Base-by-base conservation (phyloP, 37 sponge, comb jelly and placozoan genomes). In the Diacarnus erythraeanus region DNA sequence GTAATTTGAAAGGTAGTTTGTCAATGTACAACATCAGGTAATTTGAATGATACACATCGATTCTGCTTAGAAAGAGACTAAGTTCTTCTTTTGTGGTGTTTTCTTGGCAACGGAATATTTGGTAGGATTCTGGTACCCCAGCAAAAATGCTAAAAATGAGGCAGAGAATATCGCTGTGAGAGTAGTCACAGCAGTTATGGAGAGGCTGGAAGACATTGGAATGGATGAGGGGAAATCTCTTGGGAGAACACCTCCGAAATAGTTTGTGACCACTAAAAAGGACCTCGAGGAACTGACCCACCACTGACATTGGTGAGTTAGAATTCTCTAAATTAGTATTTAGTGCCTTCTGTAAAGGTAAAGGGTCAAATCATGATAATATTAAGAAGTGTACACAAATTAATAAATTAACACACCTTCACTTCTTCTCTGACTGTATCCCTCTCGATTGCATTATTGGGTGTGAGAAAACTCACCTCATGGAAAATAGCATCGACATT, bases 81-180 rank as follows among this genome's bases (percentile, higher is more conserved):
- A 92, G 86, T 71, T 92, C 93, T 38, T 85, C 89, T 30, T 80
- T 72, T 1, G 86, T 88, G 22, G 86, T 78, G 36, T 78, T 65
- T 2, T 85, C 31, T 2, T 74, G 63, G 37, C 93, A 92, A 63
- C 64, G 89, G 36, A 88, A 80, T 63, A 92, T 83, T 40, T 88
- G 89, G 69, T 80, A 92, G 10, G 89, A 38, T 42, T 84, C 93
- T 30, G 93, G 93, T 0, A 92, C 63, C 42, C 89, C 86, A 26
- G 61, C 43, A 64, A 70, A 92, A n/a, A 92, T 65, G 42, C 72
- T 57, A 34, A 87, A 37, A 21, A 92, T 84, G 41, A 92, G 22
- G 61, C 9, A 6, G 25, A 87, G 39, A 22, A 91, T 54, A 29
- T 87, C 77, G 3, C 22, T 26, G 33, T 77, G 83, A 30, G 72